These are phyloP conservation scores for Drosophila seclusa DNA, from an alignment of 2,888 invertebrate species.

Conservation along the genomic window DNA sequence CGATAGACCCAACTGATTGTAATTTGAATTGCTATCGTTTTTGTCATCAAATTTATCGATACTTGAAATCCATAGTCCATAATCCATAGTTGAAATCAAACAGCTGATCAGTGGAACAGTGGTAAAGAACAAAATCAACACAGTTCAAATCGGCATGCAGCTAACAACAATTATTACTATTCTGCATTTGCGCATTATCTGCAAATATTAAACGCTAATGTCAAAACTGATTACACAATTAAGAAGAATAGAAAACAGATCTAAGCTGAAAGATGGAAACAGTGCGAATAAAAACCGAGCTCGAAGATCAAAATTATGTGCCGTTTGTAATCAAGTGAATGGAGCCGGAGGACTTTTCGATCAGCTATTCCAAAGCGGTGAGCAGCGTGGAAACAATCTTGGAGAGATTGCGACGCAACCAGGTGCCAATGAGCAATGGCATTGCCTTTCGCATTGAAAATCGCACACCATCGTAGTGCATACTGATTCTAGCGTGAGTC, in stretches of 20 bases:
- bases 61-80: neutral
- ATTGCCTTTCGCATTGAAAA: conserved; percentile 68
- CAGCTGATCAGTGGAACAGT: conserved; percentile 19
- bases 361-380: conserved; percentile 58
- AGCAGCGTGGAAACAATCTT: conserved; percentile 44
- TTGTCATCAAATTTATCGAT: neutral
- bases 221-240: neutral
- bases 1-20: neutral
- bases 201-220: neutral
- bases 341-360: conserved; percentile 46
- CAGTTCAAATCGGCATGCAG: neutral
- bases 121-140: neutral
- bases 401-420: conserved; percentile 36
- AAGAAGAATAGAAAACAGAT: neutral
- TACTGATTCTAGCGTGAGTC: conserved; percentile 71
- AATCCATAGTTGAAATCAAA: conserved; percentile 3
- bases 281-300: conserved; percentile 33
- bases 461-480: conserved; percentile 68
- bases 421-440: conserved; percentile 53
- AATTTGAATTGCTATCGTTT: neutral
- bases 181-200: neutral
- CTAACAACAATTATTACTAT: neutral
- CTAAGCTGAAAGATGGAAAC: conserved; percentile 41
- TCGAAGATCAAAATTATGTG: conserved; percentile 25
- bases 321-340: conserved; percentile 63